phyloP scores from a whole-genome alignment of 2,113 vertebrate species.

The Erythrocercus mccallii region DNA sequence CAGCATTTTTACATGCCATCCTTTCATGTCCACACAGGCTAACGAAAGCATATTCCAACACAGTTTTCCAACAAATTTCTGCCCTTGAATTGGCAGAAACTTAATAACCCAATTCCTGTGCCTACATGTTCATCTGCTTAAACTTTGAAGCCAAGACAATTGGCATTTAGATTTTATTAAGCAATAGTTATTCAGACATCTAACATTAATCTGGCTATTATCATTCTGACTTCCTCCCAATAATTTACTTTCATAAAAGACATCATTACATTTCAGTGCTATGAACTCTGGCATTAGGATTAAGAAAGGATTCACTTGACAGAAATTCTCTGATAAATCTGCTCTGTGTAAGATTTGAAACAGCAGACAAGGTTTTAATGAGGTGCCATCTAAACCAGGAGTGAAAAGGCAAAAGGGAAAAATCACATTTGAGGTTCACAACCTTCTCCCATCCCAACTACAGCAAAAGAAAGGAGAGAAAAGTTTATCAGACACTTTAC shows the following conservation, averaged over 20 bases:
- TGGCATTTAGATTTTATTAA: slow-evolving; percentile 53
- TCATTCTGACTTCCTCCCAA: slow-evolving; percentile 36
- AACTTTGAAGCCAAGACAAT: slow-evolving; percentile 42
- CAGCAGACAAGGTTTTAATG: not conserved
- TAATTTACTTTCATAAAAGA: slow-evolving; percentile 25
- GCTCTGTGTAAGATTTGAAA: not conserved
- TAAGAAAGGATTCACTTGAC: not conserved
- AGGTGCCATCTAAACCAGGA: not conserved
- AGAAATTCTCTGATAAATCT: not conserved
- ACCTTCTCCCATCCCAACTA: not conserved
- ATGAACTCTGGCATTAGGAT: not conserved
- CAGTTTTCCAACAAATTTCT: slow-evolving; percentile 31
- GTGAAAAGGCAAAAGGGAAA: not conserved
- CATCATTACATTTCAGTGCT: slow-evolving; percentile 5
- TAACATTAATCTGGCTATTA: slow-evolving; percentile 33
- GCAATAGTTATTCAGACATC: slow-evolving; percentile 45
- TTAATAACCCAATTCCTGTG: slow-evolving; percentile 36
- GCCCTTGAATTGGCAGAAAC: slow-evolving; percentile 34
- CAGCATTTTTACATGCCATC: not conserved
- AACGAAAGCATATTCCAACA: not conserved
- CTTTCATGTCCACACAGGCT: slow-evolving; percentile 32
- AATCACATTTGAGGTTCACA: not conserved
- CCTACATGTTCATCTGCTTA: slow-evolving; percentile 42
- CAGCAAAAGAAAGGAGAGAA: not conserved
- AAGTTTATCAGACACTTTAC: not conserved